A percentile compares a stretch with the other conserved stretches of the same genome.
These are phyloP conservation scores for Hymenochirus boettgeri DNA, from an alignment of 2,113 vertebrate species.

Conservation along the genomic window DNA sequence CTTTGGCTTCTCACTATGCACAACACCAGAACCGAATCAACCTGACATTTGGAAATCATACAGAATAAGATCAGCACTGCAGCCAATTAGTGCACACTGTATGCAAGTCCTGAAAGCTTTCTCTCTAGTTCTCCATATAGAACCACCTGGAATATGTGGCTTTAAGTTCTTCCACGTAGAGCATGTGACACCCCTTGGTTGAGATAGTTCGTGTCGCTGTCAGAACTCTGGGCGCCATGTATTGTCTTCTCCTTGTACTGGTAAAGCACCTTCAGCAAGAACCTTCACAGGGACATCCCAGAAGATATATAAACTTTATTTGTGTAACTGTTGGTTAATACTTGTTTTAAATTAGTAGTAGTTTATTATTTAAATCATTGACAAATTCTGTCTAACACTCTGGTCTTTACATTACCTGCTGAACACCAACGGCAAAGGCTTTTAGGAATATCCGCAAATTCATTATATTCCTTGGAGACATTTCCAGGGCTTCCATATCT, in stretches of 20 bases:
- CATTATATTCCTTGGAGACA: conserved; percentile 96
- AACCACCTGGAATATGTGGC: conserved; percentile 96
- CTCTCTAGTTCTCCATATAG: too few relatives aligned
- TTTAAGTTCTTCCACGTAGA: conserved; percentile 97
- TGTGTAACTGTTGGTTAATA: too few relatives aligned
- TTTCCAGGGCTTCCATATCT: conserved; percentile 98
- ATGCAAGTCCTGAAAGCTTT: too few relatives aligned
- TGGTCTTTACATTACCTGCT: conserved; percentile 67
- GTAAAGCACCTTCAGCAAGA: conserved; percentile 93
- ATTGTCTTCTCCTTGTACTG: conserved; percentile 97
- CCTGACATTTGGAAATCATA: too few relatives aligned
- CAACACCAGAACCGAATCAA: too few relatives aligned
- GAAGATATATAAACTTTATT: too few relatives aligned
- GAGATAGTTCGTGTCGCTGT: conserved; percentile 95
- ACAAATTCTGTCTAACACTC: too few relatives aligned
- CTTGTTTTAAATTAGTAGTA: too few relatives aligned
- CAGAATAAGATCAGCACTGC: too few relatives aligned
- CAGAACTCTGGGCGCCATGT: conserved; percentile 92
- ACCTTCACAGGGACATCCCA: conserved; percentile 75
- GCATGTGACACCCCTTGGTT: conserved; percentile 96
- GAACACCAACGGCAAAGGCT: conserved; percentile 90
- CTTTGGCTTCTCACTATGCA: too few relatives aligned
- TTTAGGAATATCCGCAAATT: conserved; percentile 98
- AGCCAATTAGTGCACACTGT: too few relatives aligned
- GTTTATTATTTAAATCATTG: too few relatives aligned